Evolutionary conservation across 2,113 vertebrate species (phyloP).

Genomic region (Sturnira hondurensis): DNA sequence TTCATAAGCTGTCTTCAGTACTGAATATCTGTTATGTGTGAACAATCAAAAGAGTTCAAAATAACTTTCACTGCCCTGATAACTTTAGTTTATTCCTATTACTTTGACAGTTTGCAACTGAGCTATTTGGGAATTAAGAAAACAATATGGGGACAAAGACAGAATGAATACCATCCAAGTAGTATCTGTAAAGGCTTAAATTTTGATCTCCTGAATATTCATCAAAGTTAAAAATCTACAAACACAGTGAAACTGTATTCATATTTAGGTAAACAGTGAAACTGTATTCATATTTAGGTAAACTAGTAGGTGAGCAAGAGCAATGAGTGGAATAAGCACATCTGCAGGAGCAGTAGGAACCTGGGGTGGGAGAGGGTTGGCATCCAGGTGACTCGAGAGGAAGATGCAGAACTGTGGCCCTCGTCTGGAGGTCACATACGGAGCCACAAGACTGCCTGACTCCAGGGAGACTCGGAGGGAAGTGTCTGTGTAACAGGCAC

Average conservation of each 20-base stretch:
- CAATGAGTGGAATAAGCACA: neutral
- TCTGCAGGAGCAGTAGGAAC: neutral
- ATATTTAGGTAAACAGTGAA: neutral
- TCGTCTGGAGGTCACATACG: accelerated
- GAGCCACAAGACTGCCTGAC: neutral
- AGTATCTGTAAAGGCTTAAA: neutral
- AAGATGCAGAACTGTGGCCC: neutral
- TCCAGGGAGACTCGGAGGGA: neutral
- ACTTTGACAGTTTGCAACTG: neutral
- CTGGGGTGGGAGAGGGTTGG: neutral
- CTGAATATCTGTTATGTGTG: neutral
- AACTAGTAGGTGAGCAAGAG: neutral
- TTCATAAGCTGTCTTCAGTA: neutral
- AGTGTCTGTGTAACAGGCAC: neutral
- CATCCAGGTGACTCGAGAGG: neutral
- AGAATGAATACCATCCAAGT: neutral
- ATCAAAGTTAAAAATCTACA: neutral
- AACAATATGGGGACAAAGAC: neutral
- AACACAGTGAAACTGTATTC: neutral
- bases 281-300: neutral
- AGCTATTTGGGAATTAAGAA: neutral
- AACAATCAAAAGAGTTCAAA: neutral
- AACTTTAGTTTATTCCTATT: neutral
- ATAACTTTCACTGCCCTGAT: neutral
- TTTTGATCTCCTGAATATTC: neutral